These are phyloP conservation scores for Phrynocephalus guinanensis DNA, from an alignment of 2,797 vertebrate species.

Conservation along the genomic window DNA sequence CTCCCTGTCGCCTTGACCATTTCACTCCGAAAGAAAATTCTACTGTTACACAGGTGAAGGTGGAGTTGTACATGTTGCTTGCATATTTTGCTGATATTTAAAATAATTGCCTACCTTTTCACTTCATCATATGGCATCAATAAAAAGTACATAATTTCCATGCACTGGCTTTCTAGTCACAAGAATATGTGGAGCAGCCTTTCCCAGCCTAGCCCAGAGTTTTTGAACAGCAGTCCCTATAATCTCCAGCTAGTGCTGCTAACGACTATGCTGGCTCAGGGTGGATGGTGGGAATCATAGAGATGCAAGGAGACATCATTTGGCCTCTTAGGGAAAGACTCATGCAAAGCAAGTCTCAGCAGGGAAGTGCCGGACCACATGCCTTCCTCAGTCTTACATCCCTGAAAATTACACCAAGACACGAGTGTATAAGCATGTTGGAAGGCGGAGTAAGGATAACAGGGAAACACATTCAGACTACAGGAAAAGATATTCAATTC, in stretches of 20 bases:
- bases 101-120: background rate
- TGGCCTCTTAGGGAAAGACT: background rate
- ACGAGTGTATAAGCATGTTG: background rate
- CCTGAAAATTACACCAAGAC: background rate
- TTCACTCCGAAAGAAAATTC: background rate
- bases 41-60: background rate
- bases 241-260: background rate
- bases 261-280: background rate
- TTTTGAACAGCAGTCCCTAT: background rate
- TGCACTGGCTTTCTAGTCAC: background rate
- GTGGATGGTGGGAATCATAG: background rate
- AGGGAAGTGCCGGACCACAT: background rate
- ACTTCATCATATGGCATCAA: constrained; percentile 23
- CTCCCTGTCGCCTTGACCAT: too few relatives aligned
- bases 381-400: too few relatives aligned
- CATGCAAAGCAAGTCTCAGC: background rate
- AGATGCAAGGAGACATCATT: background rate
- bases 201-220: background rate
- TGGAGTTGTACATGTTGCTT: background rate
- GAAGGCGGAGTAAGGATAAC: background rate
- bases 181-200: background rate
- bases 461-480: background rate
- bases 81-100: background rate
- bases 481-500: too few relatives aligned
- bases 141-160: constrained; percentile 1